Base-by-base conservation (phyloP, 2,113 vertebrate genomes). In the Lophotis ruficrista region DNA sequence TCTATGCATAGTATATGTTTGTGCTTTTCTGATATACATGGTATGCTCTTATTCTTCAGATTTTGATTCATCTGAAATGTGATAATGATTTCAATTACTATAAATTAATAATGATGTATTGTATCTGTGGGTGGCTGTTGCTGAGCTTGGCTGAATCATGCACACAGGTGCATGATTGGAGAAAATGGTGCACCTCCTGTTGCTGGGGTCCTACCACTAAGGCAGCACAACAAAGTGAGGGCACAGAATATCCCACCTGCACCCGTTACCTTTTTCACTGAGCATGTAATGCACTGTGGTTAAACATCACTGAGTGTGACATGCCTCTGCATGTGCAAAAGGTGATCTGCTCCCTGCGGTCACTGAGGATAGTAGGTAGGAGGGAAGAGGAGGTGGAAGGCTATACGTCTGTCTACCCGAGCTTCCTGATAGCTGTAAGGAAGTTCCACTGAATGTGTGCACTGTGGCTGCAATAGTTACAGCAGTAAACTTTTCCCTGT, bases 201-300 rank as follows among this genome's bases (percentile, higher is more conserved):
- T 37, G 41, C 41, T 33, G 31, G 18, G 24, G 15, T 69, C 17
- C 10, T 56, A 7, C 7, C 5, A 3, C 20, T 54, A n/a, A n/a
- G 16, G n/a, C 51, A 78, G 33, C 0, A 1, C 18, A 9, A 27
- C n/a, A 31, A 33, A 43, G 35, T 2, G 35, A 62, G 47, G 38
- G 27, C 7, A 19, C 56, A 54, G 68, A 25, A 31, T 33, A 37
- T 20, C 13, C 19, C 43, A 30, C 51, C 51, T 47, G 12, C 24
- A 14, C 35, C 43, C 3, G 0, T 27, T 27, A 17, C 45, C 37
- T 13, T 58, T 73, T 43, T 28, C 54, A 22, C 43, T 7, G 14
- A 27, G 28, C 45, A 1, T 13, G 33, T n/a, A 21, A 22, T 2
- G 9, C 16, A 0, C 24, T 10, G 21, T 12, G n/a, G 50, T 50